phyloP scores from a whole-genome alignment of 2,797 vertebrate species.

The Cuculus canorus region DNA sequence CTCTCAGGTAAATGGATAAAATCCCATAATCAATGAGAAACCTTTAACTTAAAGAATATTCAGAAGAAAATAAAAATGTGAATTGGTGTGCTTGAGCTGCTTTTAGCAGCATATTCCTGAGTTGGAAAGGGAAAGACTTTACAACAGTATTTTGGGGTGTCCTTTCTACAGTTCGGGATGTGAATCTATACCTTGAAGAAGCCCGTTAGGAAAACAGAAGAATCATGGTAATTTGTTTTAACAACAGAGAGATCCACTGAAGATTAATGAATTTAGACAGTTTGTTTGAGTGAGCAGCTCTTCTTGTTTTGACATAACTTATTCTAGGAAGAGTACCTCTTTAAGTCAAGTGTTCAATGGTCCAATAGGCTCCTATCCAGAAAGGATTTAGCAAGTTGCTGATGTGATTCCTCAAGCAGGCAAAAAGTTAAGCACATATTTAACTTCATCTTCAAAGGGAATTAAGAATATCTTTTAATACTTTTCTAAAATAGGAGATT shows the following conservation, averaged over 20 bases:
- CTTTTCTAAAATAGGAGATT: background rate
- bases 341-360: background rate
- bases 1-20: slow-evolving; percentile 85
- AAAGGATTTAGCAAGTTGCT: background rate
- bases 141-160: background rate
- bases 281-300: background rate
- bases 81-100: background rate
- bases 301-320: background rate
- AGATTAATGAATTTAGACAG: background rate
- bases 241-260: background rate
- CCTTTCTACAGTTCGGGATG: background rate
- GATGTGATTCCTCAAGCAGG: background rate
- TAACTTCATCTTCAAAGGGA: slow-evolving; percentile 3
- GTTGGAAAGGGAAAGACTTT: background rate
- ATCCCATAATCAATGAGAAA: background rate
- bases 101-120: background rate
- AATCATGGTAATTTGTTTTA: background rate
- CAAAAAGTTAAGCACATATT: slow-evolving; percentile 37
- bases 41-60: background rate
- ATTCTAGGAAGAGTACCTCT: background rate
- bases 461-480: slow-evolving; percentile 2
- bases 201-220: background rate
- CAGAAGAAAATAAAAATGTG: background rate
- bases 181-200: background rate
- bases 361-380: background rate